phyloP scores from a whole-genome alignment of 1,140 invertebrate species.

The Dryas iulia region DNA sequence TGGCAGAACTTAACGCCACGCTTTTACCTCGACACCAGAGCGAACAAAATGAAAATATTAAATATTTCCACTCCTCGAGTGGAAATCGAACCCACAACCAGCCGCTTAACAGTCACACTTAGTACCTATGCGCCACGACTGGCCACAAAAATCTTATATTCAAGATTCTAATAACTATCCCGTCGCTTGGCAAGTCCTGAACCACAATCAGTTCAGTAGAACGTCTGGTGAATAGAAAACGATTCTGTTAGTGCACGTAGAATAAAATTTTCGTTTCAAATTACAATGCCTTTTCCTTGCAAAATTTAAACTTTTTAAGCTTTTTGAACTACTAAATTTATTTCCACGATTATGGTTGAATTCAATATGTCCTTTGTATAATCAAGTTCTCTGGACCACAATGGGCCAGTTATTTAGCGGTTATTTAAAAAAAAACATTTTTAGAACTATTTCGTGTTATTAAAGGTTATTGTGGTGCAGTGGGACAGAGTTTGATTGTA shows the following conservation, averaged over 20 bases:
- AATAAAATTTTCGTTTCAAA: background rate
- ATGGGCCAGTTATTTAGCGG: too few relatives aligned
- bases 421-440: background rate
- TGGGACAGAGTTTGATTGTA: too few relatives aligned
- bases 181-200: background rate
- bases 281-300: background rate
- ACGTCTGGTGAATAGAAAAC: background rate
- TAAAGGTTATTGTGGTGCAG: too few relatives aligned
- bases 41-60: too few relatives aligned
- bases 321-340: background rate
- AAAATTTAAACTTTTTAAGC: background rate
- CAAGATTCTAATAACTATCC: background rate
- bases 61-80: too few relatives aligned
- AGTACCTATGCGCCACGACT: too few relatives aligned
- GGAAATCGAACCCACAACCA: too few relatives aligned
- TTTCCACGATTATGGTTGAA: background rate
- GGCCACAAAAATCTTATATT: background rate
- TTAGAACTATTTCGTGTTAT: too few relatives aligned
- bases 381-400: background rate
- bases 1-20: too few relatives aligned
- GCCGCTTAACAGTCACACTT: too few relatives aligned
- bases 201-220: constrained; percentile 1
- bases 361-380: background rate
- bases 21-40: too few relatives aligned
- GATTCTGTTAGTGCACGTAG: background rate